Conservation (phyloP, 1,140 invertebrate genomes). For the Platyscapa corneri region DNA sequence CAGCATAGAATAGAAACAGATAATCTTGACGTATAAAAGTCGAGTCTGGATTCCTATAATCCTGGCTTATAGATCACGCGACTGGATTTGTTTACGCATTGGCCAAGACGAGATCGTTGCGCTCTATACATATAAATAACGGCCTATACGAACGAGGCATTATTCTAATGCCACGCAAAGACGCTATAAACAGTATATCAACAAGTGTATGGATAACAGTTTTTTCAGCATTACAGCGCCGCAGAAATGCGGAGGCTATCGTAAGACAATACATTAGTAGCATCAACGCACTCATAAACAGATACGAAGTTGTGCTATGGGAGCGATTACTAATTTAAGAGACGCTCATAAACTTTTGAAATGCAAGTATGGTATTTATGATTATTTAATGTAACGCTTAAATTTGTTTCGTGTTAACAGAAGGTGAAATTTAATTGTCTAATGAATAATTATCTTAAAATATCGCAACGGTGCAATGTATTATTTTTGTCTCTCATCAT, state of each 20-base stretch:
- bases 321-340: constrained; percentile 20
- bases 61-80: background rate
- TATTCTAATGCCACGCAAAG: background rate
- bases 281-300: constrained; percentile 15
- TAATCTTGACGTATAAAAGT: background rate
- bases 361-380: constrained; percentile 1
- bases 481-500: background rate
- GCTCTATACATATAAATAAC: background rate
- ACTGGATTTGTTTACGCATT: background rate
- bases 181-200: constrained; percentile 19
- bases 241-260: background rate
- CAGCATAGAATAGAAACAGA: background rate
- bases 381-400: constrained; percentile 16
- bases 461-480: background rate
- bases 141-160: background rate
- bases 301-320: background rate
- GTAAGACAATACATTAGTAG: constrained; percentile 5
- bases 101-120: background rate
- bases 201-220: background rate
- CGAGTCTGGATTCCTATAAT: background rate
- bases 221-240: background rate
- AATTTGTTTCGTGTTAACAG: background rate
- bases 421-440: background rate
- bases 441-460: constrained; percentile 3
- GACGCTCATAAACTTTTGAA: constrained; percentile 4